Evolutionary conservation across 64 coral and sea anemone species (phyloP), one percentile per base, ranked within the genome.

Genomic region (Catalaphyllia jardinei): DNA sequence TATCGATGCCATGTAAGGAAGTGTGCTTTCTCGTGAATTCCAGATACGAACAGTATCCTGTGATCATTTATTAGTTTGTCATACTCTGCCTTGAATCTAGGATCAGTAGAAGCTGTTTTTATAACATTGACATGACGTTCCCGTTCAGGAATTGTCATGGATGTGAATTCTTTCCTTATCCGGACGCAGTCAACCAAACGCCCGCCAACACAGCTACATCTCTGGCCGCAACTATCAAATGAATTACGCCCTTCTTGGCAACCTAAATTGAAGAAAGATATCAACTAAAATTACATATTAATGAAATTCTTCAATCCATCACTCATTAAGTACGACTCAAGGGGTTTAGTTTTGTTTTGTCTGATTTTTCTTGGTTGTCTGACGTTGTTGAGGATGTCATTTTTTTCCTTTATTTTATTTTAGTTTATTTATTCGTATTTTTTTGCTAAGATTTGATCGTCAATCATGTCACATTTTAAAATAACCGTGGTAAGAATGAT

Each of bases 1-100:
- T 88, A 96, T 8, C 94, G 75, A 85, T 96, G 94, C 94, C 94
- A 96, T 13, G 94, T 35, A 22, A 96, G 52, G 29, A 96, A 96
- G 27, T 96, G 74, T 1, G 10, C 35, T 2, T 14, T n/a, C 28
- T 51, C 38, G 42, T 96, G 90, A 29, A 96, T 96, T 22, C 94
- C 90, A 74, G 49, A 67, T 1, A 85, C 2, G 31, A 86, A 75
- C 11, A 73, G 35, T 18, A 61, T 61, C 49, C 81, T 83, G 19
- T 91, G 89, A 27, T 28, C 59, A n/a, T 80, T 91, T 33, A 91
- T 73, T 0, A 91, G 72, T 8, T 84, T 65, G n/a, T 91, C 89
- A 9, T 91, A 91, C 6, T 91, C 65, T 11, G 29, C 15, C 71
- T 91, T 91, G 25, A 74, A 84, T 52, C 80, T 83, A 15, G 71